Evolutionary conservation across 2,888 invertebrate genomes (phyloP), one percentile per base, ranked within the genome.

Genomic region (Epiperipatus broadwayi): DNA sequence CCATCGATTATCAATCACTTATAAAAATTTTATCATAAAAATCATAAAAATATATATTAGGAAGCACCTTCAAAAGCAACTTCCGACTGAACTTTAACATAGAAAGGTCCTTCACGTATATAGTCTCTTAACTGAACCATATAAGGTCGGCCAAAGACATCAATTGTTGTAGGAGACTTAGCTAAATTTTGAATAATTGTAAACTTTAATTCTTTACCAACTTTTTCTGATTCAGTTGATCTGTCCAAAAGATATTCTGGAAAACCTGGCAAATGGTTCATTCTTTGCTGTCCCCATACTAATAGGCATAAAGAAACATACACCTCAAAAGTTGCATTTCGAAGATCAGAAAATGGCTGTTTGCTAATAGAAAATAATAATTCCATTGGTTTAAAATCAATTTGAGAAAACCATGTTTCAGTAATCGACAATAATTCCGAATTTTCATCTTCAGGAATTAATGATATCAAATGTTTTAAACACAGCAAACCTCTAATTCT

Each of bases 301-400:
- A 78, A 77, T 41, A 65, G 60, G 15, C 75, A 72, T 12, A 84
- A 53, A 1, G 73, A 67, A 46, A 67, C 66, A 31, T 85, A 56
- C 21, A 81, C 61, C 12, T 65, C 62, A 31, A 80, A 63, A 15
- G 75, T 72, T 12, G 75, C 71, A 41, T 71, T 53, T 52, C 74
- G 72, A 12, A 84, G 66, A 48, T 87, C 85, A 1, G 70, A 62
- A 53, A 87, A 85, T 5, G 87, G 85, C 58, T 76, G 79, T 44
- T 72, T 72, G 42, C 73, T 71, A 29, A 73, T 60, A 2, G 63
- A 54, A 52, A 70, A 63, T 27, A 81, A 59, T 28, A 70, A 57
- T 41, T 72, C 69, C 54, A 75, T 67, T 0, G 76, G 66, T 41
- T 66, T 57, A 2, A 61, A 53, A 8, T 60, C 57, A 7, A 76